These are phyloP conservation scores for Callipepla squamata DNA, from an alignment of 2,113 vertebrate genomes.

Conservation along the genomic window DNA sequence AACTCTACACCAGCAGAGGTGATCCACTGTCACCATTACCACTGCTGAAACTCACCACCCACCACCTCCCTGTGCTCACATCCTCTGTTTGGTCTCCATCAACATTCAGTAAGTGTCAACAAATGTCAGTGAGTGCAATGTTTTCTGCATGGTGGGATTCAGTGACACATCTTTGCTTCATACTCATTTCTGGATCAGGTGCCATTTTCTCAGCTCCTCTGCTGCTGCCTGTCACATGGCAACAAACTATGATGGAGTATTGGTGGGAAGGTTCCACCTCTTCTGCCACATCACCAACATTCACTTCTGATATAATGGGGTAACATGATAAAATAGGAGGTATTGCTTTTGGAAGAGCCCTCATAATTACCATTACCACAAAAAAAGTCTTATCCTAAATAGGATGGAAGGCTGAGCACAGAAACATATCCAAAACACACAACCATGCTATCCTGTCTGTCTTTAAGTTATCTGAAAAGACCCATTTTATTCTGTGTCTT, in stretches of 20 bases:
- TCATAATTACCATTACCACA: not conserved
- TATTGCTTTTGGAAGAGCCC: not conserved
- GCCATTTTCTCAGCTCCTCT: no score
- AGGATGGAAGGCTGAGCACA: fast-evolving
- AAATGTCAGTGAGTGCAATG: no score
- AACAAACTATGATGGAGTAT: not conserved
- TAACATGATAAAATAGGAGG: not conserved
- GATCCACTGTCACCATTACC: no score
- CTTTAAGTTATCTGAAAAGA: not conserved
- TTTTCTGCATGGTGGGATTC: no score
- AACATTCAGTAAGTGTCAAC: no score
- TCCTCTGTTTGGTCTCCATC: no score
- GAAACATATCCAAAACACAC: fast-evolving
- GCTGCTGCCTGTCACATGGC: not conserved
- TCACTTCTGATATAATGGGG: no score
- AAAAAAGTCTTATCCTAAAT: not conserved
- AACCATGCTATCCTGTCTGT: not conserved
- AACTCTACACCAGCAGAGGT: no score
- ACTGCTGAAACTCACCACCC: no score
- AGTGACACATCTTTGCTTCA: no score
- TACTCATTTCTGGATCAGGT: no score
- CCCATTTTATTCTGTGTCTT: not conserved
- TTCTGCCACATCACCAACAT: not conserved
- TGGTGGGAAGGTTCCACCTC: not conserved
- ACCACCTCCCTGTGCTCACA: no score